These are phyloP conservation scores for Julus scandinavius DNA, from an alignment of 2,888 invertebrate genomes.

Conservation along the genomic window DNA sequence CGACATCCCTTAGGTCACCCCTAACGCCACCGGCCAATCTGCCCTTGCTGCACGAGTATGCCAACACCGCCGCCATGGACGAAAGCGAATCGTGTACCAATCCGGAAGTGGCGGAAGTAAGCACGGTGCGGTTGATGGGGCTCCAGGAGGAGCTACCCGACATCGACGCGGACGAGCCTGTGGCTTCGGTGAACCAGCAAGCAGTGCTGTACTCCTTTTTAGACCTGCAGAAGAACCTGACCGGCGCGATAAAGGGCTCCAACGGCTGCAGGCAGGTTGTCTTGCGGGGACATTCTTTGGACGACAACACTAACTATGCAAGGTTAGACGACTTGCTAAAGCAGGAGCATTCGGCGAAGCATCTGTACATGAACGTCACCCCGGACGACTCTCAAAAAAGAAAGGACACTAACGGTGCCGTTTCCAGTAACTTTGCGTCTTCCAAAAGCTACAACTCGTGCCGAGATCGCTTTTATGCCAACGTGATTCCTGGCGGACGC, in stretches of 20 bases:
- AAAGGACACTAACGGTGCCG: conserved; percentile 57
- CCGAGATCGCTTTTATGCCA: conserved; percentile 60
- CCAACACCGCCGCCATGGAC: conserved; percentile 55
- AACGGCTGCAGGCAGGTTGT: conserved; percentile 51
- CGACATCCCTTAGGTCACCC: conserved; percentile 49
- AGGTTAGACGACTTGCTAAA: conserved; percentile 61
- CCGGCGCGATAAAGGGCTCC: conserved; percentile 3
- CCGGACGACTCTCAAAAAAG: conserved; percentile 67
- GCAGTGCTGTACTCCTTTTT: conserved; percentile 43
- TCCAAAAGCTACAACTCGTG: conserved; percentile 45
- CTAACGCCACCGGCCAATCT: conserved; percentile 53
- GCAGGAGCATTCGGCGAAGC: conserved; percentile 60
- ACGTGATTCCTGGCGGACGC: conserved; percentile 57
- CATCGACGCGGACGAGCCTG: conserved; percentile 24
- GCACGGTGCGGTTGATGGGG: background rate
- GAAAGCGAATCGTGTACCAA: background rate
- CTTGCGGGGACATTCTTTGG: conserved; percentile 57
- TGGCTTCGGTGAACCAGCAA: background rate
- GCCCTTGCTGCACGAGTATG: conserved; percentile 57
- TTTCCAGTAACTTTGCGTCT: conserved; percentile 21
- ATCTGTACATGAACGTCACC: conserved; percentile 68
- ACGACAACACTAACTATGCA: conserved; percentile 62
- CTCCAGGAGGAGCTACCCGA: conserved; percentile 9
- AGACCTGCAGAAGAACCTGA: conserved; percentile 48
- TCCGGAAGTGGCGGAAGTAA: background rate